A percentile compares a stretch with the other conserved stretches of the same genome.
phyloP scores from a whole-genome alignment of 2,113 vertebrate genomes.

The Suncus etruscus region DNA sequence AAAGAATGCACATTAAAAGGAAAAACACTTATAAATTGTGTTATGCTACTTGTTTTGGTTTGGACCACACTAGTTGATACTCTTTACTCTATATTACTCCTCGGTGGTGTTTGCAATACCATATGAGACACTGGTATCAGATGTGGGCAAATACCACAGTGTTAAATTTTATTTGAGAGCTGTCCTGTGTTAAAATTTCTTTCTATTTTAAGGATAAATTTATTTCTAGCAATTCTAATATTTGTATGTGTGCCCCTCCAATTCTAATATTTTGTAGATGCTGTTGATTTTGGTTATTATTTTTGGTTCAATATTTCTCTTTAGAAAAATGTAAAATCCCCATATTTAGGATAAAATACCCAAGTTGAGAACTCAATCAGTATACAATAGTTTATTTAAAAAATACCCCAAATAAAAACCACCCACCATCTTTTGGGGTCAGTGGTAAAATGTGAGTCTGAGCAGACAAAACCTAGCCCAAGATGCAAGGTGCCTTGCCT shows the following conservation, averaged over 20 bases:
- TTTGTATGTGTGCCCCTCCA: not conserved
- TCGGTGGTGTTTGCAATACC: too few species aligned
- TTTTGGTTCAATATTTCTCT: not conserved
- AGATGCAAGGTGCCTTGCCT: too few species aligned
- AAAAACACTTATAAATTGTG: not conserved
- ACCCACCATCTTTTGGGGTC: too few species aligned
- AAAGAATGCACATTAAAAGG: not conserved
- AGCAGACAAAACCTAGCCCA: too few species aligned
- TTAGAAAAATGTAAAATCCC: not conserved
- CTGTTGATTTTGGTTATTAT: not conserved
- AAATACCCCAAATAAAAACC: not conserved
- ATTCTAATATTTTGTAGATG: conserved; percentile 21
- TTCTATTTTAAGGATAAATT: not conserved
- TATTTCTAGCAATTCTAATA: not conserved
- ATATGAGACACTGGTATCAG: too few species aligned
- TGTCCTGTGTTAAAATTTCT: not conserved
- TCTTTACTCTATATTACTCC: too few species aligned
- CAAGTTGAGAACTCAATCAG: not conserved
- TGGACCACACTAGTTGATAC: too few species aligned
- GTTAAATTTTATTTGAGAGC: too few species aligned
- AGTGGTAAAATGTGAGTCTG: too few species aligned
- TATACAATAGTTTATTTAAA: not conserved
- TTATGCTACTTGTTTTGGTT: not conserved
- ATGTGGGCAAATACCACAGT: too few species aligned
- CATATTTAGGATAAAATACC: not conserved